A percentile compares a stretch with the other conserved stretches of the same genome.
These are phyloP conservation scores for Maconellicoccus hirsutus DNA, from an alignment of 1,140 invertebrate species.

Conservation along the genomic window DNA sequence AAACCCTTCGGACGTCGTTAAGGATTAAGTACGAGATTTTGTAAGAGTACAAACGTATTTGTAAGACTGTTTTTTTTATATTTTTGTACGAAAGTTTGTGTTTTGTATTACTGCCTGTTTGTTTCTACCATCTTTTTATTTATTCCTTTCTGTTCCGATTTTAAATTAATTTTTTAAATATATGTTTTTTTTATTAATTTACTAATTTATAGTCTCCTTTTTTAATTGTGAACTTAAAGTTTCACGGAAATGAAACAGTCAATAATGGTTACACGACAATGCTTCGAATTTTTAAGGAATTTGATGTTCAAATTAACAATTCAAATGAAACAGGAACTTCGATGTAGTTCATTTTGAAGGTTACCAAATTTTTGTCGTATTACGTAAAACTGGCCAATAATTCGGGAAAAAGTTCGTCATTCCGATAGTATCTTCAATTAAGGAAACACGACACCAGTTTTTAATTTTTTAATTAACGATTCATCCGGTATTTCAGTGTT, in stretches of 20 bases:
- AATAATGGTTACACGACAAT: too few relatives aligned
- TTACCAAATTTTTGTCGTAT: neutral
- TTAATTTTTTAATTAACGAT: neutral
- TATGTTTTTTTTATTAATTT: too few relatives aligned
- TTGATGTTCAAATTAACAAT: neutral
- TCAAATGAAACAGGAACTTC: neutral
- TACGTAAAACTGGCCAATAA: neutral
- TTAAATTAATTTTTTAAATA: too few relatives aligned
- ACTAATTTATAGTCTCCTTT: too few relatives aligned
- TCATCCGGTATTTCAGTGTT: neutral
- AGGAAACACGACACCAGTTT: neutral
- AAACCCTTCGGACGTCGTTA: neutral
- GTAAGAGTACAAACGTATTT: neutral
- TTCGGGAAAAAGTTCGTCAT: neutral
- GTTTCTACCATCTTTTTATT: too few relatives aligned
- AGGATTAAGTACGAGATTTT: neutral
- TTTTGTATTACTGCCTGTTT: too few relatives aligned
- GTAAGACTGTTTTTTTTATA: conserved; percentile 11
- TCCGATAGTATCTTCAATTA: neutral
- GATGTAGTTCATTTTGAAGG: neutral
- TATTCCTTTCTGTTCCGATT: too few relatives aligned
- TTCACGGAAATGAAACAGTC: too few relatives aligned
- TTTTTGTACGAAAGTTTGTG: neutral
- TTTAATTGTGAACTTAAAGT: too few relatives aligned
- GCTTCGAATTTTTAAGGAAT: too few relatives aligned